A percentile compares a stretch with the other conserved stretches of the same genome.
Conservation (phyloP, 2,113 vertebrate species). For the Bujurquina vittata region DNA sequence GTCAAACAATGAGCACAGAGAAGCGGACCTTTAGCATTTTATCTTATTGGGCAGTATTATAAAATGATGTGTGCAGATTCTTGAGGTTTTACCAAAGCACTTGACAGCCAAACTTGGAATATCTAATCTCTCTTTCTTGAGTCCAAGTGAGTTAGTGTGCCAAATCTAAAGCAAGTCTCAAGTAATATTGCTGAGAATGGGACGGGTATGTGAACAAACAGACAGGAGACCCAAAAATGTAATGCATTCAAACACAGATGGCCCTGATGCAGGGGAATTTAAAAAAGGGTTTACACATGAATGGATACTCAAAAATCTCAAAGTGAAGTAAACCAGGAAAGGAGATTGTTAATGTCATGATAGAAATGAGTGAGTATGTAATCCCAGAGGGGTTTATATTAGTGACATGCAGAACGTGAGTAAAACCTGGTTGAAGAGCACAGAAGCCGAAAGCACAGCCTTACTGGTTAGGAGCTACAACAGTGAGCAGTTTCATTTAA, state of each 20-base stretch:
- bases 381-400: slow-evolving; percentile 1
- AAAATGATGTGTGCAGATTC: not conserved
- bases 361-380: not conserved
- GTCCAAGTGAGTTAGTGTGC: no score
- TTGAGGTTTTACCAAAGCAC: not conserved
- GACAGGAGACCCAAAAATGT: no score
- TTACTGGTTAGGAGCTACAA: slow-evolving; percentile 8
- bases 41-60: not conserved
- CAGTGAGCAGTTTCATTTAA: slow-evolving; percentile 28
- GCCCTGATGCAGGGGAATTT: no score
- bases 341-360: not conserved
- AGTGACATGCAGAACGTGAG: slow-evolving; percentile 15
- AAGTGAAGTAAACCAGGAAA: not conserved
- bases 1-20: not conserved
- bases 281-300: not conserved
- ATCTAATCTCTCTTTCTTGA: no score
- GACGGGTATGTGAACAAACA: no score
- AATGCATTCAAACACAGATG: no score
- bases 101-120: no score
- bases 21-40: not conserved
- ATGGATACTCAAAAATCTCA: not conserved
- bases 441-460: slow-evolving; percentile 1
- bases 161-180: no score
- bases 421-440: slow-evolving; percentile 17
- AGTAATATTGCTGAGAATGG: no score